Evolutionary conservation across 2,797 vertebrate genomes (phyloP).

Genomic region (Eutrigla gurnardus): DNA sequence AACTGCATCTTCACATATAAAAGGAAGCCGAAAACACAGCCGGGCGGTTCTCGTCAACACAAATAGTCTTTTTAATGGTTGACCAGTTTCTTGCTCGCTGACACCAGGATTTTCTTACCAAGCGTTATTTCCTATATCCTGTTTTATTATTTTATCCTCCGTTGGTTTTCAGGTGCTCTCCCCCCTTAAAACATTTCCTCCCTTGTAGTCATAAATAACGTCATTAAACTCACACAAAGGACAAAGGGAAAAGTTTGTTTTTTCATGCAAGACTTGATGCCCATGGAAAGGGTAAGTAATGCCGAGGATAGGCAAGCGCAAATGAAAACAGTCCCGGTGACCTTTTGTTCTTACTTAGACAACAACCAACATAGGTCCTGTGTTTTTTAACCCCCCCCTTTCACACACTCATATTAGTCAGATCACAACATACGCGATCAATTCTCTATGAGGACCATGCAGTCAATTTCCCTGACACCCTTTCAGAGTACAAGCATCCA

Average conservation of each 20-base stretch:
- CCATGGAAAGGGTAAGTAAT: conserved; percentile 61
- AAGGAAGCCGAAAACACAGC: conserved; percentile 2
- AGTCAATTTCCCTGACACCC: conserved; percentile 32
- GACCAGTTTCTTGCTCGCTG: conserved; percentile 85
- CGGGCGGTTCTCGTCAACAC: background rate
- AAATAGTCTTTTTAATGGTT: conserved; percentile 87
- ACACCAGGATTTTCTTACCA: conserved; percentile 72
- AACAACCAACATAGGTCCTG: conserved; percentile 2
- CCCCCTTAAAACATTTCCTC: conserved; percentile 76
- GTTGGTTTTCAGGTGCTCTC: conserved; percentile 86
- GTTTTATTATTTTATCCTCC: conserved; percentile 86
- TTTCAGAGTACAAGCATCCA: conserved; percentile 50
- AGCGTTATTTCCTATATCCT: conserved; percentile 58
- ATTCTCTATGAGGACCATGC: conserved; percentile 35
- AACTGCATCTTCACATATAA: background rate
- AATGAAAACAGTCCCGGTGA: conserved; percentile 59
- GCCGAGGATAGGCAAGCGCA: conserved; percentile 33
- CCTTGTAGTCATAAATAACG: conserved; percentile 86
- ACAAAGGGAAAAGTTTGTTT: conserved; percentile 72
- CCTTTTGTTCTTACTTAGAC: conserved; percentile 47
- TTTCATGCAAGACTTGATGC: conserved; percentile 79
- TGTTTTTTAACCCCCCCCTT: conserved; percentile 1
- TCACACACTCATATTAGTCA: conserved; percentile 38
- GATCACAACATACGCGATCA: conserved; percentile 42
- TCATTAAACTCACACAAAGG: conserved; percentile 86